Evolutionary conservation across 2,888 invertebrate genomes (phyloP).

Genomic region (Schizaphis graminum): DNA sequence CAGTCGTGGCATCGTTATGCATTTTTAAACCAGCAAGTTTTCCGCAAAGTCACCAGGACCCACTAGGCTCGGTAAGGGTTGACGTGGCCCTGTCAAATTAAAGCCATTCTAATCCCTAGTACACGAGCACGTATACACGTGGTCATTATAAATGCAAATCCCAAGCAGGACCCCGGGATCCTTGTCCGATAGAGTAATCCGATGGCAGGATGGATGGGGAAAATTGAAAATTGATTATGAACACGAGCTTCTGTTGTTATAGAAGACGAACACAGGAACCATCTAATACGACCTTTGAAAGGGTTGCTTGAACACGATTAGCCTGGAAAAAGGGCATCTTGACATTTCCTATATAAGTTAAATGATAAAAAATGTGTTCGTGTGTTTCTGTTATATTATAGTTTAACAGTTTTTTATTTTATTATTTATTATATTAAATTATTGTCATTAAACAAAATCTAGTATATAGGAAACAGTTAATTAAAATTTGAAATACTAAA

Average conservation of each 20-base stretch:
- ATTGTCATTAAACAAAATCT: neutral
- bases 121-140: slow-evolving; percentile 60
- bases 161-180: slow-evolving; percentile 52
- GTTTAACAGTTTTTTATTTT: neutral
- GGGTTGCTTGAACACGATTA: slow-evolving; percentile 52
- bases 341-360: slow-evolving; percentile 51
- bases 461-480: neutral
- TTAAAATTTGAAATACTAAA: neutral
- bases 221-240: slow-evolving; percentile 66
- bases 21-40: slow-evolving; percentile 54
- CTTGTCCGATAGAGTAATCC: slow-evolving; percentile 63
- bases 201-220: slow-evolving; percentile 9
- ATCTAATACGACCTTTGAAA: slow-evolving; percentile 48
- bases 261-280: neutral
- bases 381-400: neutral
- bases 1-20: slow-evolving; percentile 37
- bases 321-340: slow-evolving; percentile 44
- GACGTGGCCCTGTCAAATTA: slow-evolving; percentile 61
- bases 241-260: slow-evolving; percentile 39
- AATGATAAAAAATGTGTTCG: neutral
- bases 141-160: slow-evolving; percentile 65
- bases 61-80: slow-evolving; percentile 47
- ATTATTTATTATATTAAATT: neutral
- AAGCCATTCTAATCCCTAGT: slow-evolving; percentile 61
- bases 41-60: slow-evolving; percentile 56